These are phyloP conservation scores for Epizoanthus scotinus DNA, from an alignment of 92 coral and sea anemone genomes.

Conservation along the genomic window DNA sequence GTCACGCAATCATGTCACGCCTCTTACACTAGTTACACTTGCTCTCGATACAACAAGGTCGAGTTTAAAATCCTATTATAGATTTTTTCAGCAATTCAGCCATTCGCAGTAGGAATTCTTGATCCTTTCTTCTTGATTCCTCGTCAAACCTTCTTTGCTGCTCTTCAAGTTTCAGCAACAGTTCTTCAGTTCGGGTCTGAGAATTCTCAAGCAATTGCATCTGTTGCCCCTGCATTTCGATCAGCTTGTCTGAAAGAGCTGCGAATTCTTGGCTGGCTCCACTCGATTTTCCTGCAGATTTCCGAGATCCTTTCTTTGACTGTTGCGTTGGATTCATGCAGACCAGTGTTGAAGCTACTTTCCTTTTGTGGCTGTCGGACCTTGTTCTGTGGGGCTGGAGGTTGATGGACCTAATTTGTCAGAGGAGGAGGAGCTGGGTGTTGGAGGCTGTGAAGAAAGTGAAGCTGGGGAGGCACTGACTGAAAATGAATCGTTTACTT, in stretches of 20 bases:
- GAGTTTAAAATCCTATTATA: no score
- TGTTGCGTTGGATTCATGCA: no score
- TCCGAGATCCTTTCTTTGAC: background rate
- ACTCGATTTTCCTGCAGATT: background rate
- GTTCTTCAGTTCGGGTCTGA: slow-evolving; percentile 12
- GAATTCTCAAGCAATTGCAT: background rate
- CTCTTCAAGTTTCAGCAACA: slow-evolving; percentile 22
- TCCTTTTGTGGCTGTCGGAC: background rate
- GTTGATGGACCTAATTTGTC: no score
- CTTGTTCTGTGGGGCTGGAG: no score
- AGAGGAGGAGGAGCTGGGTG: no score
- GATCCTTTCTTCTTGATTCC: slow-evolving; percentile 35
- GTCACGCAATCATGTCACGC: no score
- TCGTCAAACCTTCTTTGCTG: slow-evolving; percentile 31
- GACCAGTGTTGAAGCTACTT: background rate
- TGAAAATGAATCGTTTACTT: background rate
- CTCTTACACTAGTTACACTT: no score
- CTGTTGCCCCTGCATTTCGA: background rate
- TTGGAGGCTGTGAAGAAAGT: no score
- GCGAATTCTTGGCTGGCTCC: background rate
- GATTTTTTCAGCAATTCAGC: slow-evolving; percentile 43
- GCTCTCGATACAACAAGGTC: no score
- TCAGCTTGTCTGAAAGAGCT: no score
- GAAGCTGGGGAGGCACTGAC: no score
- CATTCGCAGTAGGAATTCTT: slow-evolving; percentile 40